Evolutionary conservation across 2,797 vertebrate species (phyloP).

Genomic region (Lithobates sylvaticus): DNA sequence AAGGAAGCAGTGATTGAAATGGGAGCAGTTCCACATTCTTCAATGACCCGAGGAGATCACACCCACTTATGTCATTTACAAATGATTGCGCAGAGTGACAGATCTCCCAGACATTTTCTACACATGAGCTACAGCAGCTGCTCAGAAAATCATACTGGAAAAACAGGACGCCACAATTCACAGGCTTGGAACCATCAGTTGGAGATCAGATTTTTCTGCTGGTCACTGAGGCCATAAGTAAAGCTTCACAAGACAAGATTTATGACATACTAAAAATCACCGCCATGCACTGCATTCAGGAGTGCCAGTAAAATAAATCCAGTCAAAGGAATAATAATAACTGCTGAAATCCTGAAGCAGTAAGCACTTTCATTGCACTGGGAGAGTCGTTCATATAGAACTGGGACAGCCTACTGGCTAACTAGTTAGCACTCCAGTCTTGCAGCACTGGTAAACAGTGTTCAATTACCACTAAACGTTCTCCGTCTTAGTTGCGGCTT

Average conservation of each 20-base stretch:
- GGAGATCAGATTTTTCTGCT: no score
- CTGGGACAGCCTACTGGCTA: neutral
- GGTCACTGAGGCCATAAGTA: neutral
- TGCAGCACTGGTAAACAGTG: neutral
- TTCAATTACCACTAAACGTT: no score
- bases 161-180: neutral
- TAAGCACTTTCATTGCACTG: neutral
- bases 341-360: neutral
- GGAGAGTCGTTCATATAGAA: neutral
- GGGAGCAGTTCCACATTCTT: neutral
- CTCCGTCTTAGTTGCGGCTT: no score
- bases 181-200: neutral
- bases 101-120: neutral
- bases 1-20: neutral
- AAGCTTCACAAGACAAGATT: neutral
- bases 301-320: no score
- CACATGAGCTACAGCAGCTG: neutral
- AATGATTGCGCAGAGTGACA: neutral
- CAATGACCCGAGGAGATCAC: neutral
- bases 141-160: neutral
- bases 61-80: neutral
- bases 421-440: no score
- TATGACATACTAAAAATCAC: neutral
- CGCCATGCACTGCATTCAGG: neutral
- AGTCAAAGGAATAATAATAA: neutral